A percentile compares a stretch with the other conserved stretches of the same genome.
Conservation (phyloP, 2,797 vertebrate genomes). For the Syngnathus acus region DNA sequence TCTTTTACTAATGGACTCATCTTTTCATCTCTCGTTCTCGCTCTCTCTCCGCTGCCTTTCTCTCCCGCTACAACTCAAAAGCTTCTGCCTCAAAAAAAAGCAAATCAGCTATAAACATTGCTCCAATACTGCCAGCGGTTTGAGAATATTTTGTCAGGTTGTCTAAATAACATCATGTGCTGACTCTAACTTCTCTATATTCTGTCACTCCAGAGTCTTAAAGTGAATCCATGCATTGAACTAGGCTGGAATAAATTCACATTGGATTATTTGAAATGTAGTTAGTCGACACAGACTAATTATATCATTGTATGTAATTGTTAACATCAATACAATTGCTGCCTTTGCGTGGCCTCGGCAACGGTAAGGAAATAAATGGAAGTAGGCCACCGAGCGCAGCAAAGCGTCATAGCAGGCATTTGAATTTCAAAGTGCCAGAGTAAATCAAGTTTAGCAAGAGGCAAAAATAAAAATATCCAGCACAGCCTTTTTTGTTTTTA, state of each 20-base stretch:
- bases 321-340: neutral
- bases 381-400: slow-evolving; percentile 48
- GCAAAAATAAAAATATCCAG: slow-evolving; percentile 41
- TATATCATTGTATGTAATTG: neutral
- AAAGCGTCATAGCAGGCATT: slow-evolving; percentile 38
- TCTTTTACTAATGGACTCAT: slow-evolving; percentile 53
- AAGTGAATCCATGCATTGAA: slow-evolving; percentile 36
- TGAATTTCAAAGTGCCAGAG: slow-evolving; percentile 45
- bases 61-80: slow-evolving; percentile 45
- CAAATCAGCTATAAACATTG: slow-evolving; percentile 46
- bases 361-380: slow-evolving; percentile 40
- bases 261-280: neutral
- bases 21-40: slow-evolving; percentile 16
- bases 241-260: slow-evolving; percentile 28
- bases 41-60: slow-evolving; percentile 54
- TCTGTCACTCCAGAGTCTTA: slow-evolving; percentile 10
- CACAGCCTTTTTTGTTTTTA: slow-evolving; percentile 17
- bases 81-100: slow-evolving; percentile 49
- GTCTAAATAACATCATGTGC: neutral
- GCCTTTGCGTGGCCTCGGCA: slow-evolving; percentile 6
- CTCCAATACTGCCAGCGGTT: slow-evolving; percentile 29
- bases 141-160: slow-evolving; percentile 11
- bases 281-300: neutral
- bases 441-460: slow-evolving; percentile 42
- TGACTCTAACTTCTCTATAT: neutral